Evolutionary conservation across 2,888 invertebrate species (phyloP), one percentile per base, ranked within the genome.

Genomic region (Drosophila borborema): DNA sequence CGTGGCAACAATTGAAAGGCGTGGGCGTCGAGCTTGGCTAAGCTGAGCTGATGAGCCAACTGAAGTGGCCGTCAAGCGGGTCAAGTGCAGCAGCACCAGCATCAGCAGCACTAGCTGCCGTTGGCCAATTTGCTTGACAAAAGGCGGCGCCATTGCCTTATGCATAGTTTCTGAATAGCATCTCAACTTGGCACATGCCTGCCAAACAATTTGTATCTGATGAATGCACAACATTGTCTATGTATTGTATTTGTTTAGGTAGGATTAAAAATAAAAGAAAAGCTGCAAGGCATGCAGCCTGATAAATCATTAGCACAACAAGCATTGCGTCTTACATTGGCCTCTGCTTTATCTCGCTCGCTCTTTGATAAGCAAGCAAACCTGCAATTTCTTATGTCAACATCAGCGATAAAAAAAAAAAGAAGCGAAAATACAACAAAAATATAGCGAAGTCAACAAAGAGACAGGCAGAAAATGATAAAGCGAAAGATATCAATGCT

Each of bases 11-110:
- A 81, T 79, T 72, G 81, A 76, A 80, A 75, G 78, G 65, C 66
- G 71, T 49, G 56, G 60, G 64, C 68, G 65, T 49, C 53, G 60
- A 43, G 58, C 53, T 36, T 23, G 45, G 49, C 80, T 87, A 87
- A 86, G 58, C 54, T 20, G 23, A 49, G 49, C 80, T 87, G 89
- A 86, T 89, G 89, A 87, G 84, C 67, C 86, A 81, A 53, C 80
- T 87, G 72, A 64, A 80, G 86, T 80, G 77, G 41, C 45, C 46
- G 34, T 51, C 60, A 64, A 80, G 66, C 68, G 77, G 84, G 87
- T 89, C 84, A 89, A 84, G 84, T 84, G 84, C 87, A 86, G 59
- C 74, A 83, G 54, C 72, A 58, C 6, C 1, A 23, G 46, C 45
- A 20, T 5, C 40, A n/a, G 77, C 86, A 86, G 49, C 74, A 82